phyloP scores from a whole-genome alignment of 2,797 vertebrate genomes.

The Paratrypauchen microcephalus region DNA sequence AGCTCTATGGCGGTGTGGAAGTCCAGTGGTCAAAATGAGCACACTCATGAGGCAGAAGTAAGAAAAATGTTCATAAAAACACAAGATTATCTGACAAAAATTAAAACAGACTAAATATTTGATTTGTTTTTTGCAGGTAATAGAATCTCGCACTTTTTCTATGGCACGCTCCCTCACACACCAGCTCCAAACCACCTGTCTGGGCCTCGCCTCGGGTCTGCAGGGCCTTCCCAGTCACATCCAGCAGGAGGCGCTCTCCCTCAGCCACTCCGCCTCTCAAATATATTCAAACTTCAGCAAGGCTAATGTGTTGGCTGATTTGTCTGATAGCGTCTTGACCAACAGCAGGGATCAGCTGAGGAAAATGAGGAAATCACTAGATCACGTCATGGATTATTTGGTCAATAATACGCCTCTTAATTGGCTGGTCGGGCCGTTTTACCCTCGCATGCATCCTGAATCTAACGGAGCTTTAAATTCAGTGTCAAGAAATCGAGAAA shows the following conservation, averaged over 20 bases:
- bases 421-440: conserved; percentile 98
- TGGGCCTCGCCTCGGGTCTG: conserved; percentile 80
- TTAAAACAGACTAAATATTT: not conserved
- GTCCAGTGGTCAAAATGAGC: conserved; percentile 64
- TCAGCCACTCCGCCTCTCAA: conserved; percentile 79
- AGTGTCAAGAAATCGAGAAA: not conserved
- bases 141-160: conserved; percentile 86
- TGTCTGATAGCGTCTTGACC: conserved; percentile 79
- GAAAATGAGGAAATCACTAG: conserved; percentile 86
- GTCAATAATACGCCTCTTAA: conserved; percentile 97
- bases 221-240: conserved; percentile 88
- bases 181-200: conserved; percentile 90
- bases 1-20: conserved; percentile 82
- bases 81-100: not conserved
- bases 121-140: conserved; percentile 67
- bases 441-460: conserved; percentile 67
- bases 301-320: conserved; percentile 76
- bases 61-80: not conserved
- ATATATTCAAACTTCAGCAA: conserved; percentile 80
- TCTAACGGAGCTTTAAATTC: not conserved
- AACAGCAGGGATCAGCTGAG: conserved; percentile 83
- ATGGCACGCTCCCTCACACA: conserved; percentile 85
- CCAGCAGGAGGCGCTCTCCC: conserved; percentile 81
- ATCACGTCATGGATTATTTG: conserved; percentile 92
- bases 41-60: conserved; percentile 69